phyloP scores from a whole-genome alignment of 2,113 vertebrate genomes.

The Coryphaenoides rupestris region DNA sequence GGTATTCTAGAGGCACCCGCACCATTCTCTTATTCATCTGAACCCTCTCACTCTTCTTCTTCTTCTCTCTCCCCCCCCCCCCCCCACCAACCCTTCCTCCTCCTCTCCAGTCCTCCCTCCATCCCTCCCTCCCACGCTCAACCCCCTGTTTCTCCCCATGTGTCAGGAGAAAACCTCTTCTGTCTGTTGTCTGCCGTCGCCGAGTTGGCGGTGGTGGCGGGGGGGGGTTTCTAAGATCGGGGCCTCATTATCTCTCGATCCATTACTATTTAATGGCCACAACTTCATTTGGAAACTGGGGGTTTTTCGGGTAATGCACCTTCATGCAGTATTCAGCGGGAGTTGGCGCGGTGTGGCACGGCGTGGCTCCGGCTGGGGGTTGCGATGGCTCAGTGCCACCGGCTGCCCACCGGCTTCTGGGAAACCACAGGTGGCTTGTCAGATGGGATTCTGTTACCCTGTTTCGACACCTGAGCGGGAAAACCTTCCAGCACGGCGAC shows the following conservation, averaged over 20 bases:
- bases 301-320: constrained; percentile 32
- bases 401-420: constrained; percentile 44
- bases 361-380: no score
- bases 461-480: constrained; percentile 10
- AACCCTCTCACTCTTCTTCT: not conserved
- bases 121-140: constrained; percentile 11
- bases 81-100: constrained; percentile 19
- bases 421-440: constrained; percentile 35
- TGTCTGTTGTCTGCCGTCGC: no score
- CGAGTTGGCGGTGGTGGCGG: not conserved
- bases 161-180: not conserved
- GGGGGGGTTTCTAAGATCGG: constrained; percentile 31
- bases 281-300: constrained; percentile 58
- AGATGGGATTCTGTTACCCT: constrained; percentile 16
- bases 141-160: not conserved
- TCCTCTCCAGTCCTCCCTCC: not conserved
- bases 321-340: constrained; percentile 50
- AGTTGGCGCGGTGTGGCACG: no score
- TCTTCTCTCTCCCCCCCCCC: constrained; percentile 11
- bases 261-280: constrained; percentile 59
- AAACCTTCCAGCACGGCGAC: constrained; percentile 1
- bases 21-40: constrained; percentile 6
- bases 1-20: constrained; percentile 26
- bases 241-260: constrained; percentile 55
- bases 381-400: no score